Percentiles rank a stretch among this genome's conserved stretches.
These are phyloP conservation scores for Melanotaenia parkinsoni DNA, from an alignment of 2,797 vertebrate species.

Conservation along the genomic window DNA sequence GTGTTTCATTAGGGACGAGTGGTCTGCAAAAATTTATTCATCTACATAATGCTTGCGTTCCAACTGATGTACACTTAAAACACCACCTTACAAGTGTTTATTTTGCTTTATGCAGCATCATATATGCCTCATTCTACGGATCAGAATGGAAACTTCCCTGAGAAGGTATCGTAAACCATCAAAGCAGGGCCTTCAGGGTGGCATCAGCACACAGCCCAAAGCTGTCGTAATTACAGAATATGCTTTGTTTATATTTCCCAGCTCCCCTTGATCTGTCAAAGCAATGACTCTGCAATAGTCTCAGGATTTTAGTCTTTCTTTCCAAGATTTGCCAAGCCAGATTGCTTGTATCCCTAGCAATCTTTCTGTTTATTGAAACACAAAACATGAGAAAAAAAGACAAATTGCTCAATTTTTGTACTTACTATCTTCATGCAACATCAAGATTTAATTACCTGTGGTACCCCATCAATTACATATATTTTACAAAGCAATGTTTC, in stretches of 20 bases:
- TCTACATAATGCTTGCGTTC: background rate
- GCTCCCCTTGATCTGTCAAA: constrained; percentile 77
- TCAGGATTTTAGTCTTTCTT: constrained; percentile 66
- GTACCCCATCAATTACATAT: constrained; percentile 20
- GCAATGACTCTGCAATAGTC: constrained; percentile 74
- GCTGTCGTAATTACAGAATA: constrained; percentile 77
- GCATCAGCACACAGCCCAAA: constrained; percentile 69
- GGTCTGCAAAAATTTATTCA: background rate
- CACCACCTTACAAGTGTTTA: constrained; percentile 6
- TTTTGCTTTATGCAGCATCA: constrained; percentile 72
- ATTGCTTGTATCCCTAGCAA: constrained; percentile 70
- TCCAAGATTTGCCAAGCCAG: constrained; percentile 73
- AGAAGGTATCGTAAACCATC: constrained; percentile 78
- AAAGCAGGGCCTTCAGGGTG: constrained; percentile 75
- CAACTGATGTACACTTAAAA: background rate
- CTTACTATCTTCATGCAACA: constrained; percentile 47
- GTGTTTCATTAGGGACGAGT: background rate
- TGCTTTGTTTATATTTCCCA: constrained; percentile 79
- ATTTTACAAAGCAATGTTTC: background rate
- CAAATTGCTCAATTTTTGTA: constrained; percentile 50
- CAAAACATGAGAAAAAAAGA: constrained; percentile 39
- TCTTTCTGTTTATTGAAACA: constrained; percentile 61
- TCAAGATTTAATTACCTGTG: constrained; percentile 40
- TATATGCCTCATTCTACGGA: constrained; percentile 72
- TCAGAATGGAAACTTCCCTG: constrained; percentile 77